Base-by-base conservation (phyloP, 2,888 invertebrate genomes). In the Keiferia lycopersicella region DNA sequence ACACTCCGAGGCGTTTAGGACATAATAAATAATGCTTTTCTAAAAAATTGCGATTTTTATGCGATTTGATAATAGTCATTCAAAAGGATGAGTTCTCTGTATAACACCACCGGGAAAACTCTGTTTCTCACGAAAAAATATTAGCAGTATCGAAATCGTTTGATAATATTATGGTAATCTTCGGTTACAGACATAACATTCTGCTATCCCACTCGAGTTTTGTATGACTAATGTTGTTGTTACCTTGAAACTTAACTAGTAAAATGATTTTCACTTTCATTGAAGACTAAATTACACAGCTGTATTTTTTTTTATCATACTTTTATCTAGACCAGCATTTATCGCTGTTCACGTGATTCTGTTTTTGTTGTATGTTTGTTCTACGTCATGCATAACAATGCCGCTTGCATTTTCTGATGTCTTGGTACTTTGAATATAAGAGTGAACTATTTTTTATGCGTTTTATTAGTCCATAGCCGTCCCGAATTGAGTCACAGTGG, bases 181-280 rank as follows among this genome's bases (percentile, higher is more conserved):
- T 45, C 11, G 8, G 45, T 45, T 45, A 45, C n/a, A 45, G 3
- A 22, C 11, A 51, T 22, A 20, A 20, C 22, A 11, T 1, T 22
- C 45, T 7, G n/a, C 8, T 3, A 45, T 45, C 2, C n/a, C 11
- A 8, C 16, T n/a, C 41, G n/a, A 14, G 3, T 14, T 14, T 41
- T 16, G n/a, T 16, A 16, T 16, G 8, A 45, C 2, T n/a, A n/a
- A n/a, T 45, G 16, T n/a, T 45, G 45, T 45, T 16, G 16, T 4
- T 41, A 6, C 41, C 41, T 45, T 45, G 45, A 53, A 53, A 53
- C 26, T 53, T 53, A 18, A 57, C 38, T 38, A 38, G 38, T 18
- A 57, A 20, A 57, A 57, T 57, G 16, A 34, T 38, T 57, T 57
- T n/a, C 57, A 57, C 34, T 57, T 38, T 38, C 34, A 38, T 57